Conservation (phyloP, 2,797 vertebrate species). For the Alca torda region DNA sequence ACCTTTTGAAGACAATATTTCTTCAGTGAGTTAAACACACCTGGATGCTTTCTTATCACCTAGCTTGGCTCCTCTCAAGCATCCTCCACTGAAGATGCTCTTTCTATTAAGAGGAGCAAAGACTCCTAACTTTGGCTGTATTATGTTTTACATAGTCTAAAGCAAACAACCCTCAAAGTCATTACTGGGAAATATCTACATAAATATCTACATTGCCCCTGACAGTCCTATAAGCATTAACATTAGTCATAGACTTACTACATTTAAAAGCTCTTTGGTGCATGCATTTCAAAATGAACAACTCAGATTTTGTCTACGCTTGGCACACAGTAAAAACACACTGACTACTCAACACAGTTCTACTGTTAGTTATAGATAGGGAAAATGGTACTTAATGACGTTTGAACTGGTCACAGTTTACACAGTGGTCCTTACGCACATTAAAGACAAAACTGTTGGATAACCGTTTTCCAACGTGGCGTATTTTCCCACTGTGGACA, state of each 20-base stretch:
- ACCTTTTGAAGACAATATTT: neutral
- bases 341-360: neutral
- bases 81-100: neutral
- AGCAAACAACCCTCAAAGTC: constrained; percentile 19
- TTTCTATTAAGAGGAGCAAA: neutral
- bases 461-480: neutral
- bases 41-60: neutral
- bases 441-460: neutral
- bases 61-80: neutral
- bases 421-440: neutral
- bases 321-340: constrained; percentile 16
- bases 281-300: neutral
- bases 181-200: constrained; percentile 13
- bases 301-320: neutral
- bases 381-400: neutral
- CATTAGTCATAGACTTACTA: neutral
- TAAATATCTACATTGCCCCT: neutral
- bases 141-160: neutral
- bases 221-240: neutral
- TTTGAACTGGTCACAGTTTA: constrained; percentile 29
- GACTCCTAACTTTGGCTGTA: neutral
- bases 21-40: neutral
- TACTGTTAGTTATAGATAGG: neutral
- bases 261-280: constrained; percentile 14
- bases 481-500: neutral